phyloP scores from a whole-genome alignment of 2,888 invertebrate genomes.

The Trileptium ribeirensis region DNA sequence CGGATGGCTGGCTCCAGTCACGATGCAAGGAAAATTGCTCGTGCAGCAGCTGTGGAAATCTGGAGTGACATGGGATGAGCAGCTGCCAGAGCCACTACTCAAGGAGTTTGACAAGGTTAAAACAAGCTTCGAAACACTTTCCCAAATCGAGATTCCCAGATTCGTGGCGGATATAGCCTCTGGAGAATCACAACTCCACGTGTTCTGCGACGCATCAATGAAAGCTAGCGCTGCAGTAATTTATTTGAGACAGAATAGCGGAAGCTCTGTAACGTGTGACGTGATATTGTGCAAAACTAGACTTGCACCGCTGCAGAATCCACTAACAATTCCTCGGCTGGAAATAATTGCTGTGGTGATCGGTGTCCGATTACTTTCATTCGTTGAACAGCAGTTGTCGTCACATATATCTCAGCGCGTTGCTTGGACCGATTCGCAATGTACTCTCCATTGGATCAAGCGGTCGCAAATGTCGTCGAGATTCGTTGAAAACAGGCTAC shows the following conservation, averaged over 20 bases:
- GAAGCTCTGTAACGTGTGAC: neutral
- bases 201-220: constrained; percentile 1
- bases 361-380: neutral
- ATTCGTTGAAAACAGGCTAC: constrained; percentile 9
- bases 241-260: neutral
- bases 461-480: neutral
- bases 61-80: neutral
- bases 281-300: neutral
- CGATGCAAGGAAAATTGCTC: neutral
- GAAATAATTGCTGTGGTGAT: neutral
- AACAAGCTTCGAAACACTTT: no score
- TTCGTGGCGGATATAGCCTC: neutral
- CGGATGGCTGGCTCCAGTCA: constrained; percentile 3
- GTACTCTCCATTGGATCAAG: constrained; percentile 8
- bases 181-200: neutral
- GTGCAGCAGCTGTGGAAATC: constrained; percentile 4
- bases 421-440: constrained; percentile 8
- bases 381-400: neutral
- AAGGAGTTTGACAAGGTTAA: neutral
- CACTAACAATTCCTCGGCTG: neutral
- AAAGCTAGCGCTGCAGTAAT: constrained; percentile 1
- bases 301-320: neutral
- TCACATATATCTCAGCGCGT: neutral
- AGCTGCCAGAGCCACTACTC: neutral
- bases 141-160: neutral